These are phyloP conservation scores for Pseudomyrmex gracilis DNA, from an alignment of 1,140 invertebrate species.

Conservation along the genomic window DNA sequence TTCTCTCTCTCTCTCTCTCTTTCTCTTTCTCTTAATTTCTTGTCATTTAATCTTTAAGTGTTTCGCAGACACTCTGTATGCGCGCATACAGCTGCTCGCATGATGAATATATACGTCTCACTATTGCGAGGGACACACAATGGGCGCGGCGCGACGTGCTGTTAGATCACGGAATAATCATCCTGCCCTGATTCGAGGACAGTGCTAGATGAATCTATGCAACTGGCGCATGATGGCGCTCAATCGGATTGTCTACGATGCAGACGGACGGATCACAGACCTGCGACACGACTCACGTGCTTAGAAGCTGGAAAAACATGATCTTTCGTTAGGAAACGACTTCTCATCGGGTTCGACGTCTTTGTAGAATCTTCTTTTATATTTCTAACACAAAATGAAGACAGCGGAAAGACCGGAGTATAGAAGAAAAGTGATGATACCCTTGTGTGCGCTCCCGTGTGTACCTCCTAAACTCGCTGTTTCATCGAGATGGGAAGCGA, in stretches of 20 bases:
- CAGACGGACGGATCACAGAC: conserved; percentile 7
- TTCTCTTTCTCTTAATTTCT: not conserved
- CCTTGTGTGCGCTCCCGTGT: not conserved
- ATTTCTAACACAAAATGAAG: conserved; percentile 44
- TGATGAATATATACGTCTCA: conserved; percentile 38
- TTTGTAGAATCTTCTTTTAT: conserved; percentile 45
- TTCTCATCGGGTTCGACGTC: not conserved
- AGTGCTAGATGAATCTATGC: conserved; percentile 41
- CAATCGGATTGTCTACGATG: conserved; percentile 37
- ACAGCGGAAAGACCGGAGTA: not conserved
- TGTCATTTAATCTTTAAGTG: not conserved
- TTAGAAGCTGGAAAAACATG: conserved; percentile 59
- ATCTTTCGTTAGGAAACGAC: conserved; percentile 37
- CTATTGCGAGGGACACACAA: conserved; percentile 38
- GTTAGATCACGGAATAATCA: conserved; percentile 59
- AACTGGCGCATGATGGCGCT: not conserved
- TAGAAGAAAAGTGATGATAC: conserved; percentile 20
- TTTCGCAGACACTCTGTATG: conserved; percentile 6
- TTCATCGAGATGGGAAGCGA: conserved; percentile 28
- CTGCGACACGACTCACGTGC: not conserved
- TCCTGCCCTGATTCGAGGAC: conserved; percentile 35
- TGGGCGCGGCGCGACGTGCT: conserved; percentile 44
- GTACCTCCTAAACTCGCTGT: conserved; percentile 32
- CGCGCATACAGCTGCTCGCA: not conserved
- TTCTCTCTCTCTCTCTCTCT: not conserved